Base-by-base conservation (phyloP, 2,797 vertebrate species). In the Heterohyrax brucei region DNA sequence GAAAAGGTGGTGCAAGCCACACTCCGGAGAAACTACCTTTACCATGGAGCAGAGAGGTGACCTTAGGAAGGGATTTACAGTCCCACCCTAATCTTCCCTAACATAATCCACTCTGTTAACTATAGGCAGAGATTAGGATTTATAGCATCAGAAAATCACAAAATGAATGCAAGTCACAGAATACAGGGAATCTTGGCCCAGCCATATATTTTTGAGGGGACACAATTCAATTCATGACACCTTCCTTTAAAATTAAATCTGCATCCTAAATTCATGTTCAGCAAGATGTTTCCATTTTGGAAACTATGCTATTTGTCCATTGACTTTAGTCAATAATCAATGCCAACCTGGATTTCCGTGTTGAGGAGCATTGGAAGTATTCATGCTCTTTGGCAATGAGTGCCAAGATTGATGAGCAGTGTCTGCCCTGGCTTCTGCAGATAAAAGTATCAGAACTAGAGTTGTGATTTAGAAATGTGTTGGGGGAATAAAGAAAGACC, bases 321-420 rank as follows among this genome's bases (percentile, higher is more conserved):
- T 87, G 56, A 22, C 18, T 21, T 83, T 70, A 39, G 77, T 78
- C 61, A 16, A 61, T 94, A 80, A 87, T 80, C 87, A 81, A 93
- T 50, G 56, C 46, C 80, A 70, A 73, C 66, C 70, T 21, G 33
- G 28, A 68, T 5, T 24, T 75, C 2, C 46, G 72, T 14, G 30
- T n/a, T 21, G 68, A 68, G 79, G 33, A 91, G 28, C 33, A 61
- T 0, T 4, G 46, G 59, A 18, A 93, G 72, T 73, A 30, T 56
- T 78, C 33, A 39, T 64, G 48, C 28, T 79, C 66, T 19, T 28
- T 59, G 62, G 66, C 82, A 95, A 68, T 48, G 8, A 61, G 33
- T 2, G 8, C 14, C 8, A 10, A 77, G 87, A 93, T 90, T 75
- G 56, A 96, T 72, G 66, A 81, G 30, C 39, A 64, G 64, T n/a